Evolutionary conservation across 1,140 invertebrate genomes (phyloP).

Genomic region (Eriosoma lanigerum): DNA sequence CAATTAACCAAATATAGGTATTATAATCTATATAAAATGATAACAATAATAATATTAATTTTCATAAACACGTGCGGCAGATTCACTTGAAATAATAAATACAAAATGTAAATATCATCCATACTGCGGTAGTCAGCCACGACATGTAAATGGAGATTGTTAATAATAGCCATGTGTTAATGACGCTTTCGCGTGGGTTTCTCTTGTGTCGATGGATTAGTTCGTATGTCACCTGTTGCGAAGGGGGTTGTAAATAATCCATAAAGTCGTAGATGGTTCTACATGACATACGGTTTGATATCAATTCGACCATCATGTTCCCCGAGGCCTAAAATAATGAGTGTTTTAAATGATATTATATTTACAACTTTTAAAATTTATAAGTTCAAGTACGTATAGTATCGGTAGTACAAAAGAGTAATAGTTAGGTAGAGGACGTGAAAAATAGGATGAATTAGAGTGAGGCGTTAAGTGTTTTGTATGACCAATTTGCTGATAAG

Average conservation of each 20-base stretch:
- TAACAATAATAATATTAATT: no score
- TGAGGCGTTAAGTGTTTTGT: no score
- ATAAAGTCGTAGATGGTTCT: constrained; percentile 71
- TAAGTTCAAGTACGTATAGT: no score
- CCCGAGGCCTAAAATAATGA: constrained; percentile 62
- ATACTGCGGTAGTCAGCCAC: not conserved
- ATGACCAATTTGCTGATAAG: no score
- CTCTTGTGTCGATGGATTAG: constrained; percentile 8
- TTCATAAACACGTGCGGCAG: no score
- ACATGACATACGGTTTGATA: constrained; percentile 67
- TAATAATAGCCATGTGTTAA: constrained; percentile 1
- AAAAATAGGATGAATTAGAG: no score
- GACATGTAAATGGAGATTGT: not conserved
- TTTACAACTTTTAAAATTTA: no score
- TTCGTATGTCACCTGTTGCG: constrained; percentile 15
- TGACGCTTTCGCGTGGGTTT: constrained; percentile 6
- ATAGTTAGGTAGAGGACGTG: no score
- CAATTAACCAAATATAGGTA: no score
- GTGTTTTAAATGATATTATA: no score
- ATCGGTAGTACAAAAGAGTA: no score
- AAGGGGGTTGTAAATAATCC: constrained; percentile 67
- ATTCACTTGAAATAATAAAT: not conserved
- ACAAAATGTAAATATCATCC: not conserved
- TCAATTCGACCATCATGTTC: constrained; percentile 64
- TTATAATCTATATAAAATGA: no score